Conservation (phyloP, 2,113 vertebrate genomes). For the Ondatra zibethicus region DNA sequence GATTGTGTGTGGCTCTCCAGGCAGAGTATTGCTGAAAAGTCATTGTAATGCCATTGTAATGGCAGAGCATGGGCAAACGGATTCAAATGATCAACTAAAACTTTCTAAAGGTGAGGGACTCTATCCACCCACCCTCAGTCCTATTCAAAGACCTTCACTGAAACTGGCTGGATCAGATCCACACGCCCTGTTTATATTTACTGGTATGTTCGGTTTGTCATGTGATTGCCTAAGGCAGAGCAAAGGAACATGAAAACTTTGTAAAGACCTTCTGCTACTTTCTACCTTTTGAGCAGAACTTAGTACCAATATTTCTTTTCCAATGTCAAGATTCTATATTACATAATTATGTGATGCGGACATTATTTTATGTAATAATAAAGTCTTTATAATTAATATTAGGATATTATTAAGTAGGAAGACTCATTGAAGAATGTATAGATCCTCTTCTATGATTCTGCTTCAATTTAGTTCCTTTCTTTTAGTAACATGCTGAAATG, state of each 20-base stretch:
- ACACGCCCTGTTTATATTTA: not conserved
- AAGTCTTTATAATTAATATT: not conserved
- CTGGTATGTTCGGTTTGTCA: not conserved
- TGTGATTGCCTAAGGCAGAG: not conserved
- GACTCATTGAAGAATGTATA: not conserved
- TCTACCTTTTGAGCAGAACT: not conserved
- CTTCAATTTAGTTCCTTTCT: not conserved
- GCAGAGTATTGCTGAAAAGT: not conserved
- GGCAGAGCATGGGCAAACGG: not conserved
- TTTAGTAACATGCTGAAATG: not conserved
- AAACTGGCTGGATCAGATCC: not conserved
- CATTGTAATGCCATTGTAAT: not conserved
- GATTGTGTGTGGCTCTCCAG: not conserved
- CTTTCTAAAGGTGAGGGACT: not conserved
- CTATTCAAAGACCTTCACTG: not conserved
- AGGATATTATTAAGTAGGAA: not conserved
- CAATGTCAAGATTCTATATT: not conserved
- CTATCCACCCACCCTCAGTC: not conserved
- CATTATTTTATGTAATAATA: not conserved
- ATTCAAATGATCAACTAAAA: not conserved
- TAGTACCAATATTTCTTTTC: not conserved
- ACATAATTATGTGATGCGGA: not conserved
- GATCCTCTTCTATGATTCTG: not conserved
- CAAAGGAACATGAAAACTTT: not conserved
- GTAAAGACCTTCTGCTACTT: not conserved